Evolutionary conservation across 2,113 vertebrate genomes (phyloP).

Genomic region (Gadus chalcogrammus): DNA sequence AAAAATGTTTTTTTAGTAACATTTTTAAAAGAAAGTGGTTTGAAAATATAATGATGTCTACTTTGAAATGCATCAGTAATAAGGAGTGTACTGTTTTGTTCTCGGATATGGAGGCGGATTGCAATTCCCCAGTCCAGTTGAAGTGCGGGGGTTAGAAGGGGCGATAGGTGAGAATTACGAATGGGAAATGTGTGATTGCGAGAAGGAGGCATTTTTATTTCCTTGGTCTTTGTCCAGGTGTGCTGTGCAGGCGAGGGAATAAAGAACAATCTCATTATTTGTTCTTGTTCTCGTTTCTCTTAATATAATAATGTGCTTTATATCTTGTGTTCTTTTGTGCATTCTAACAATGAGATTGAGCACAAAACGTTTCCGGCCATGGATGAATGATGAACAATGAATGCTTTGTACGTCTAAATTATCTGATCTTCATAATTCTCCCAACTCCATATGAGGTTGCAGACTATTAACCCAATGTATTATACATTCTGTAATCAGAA

Average conservation of each 20-base stretch:
- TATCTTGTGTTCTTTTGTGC: conserved; percentile 3
- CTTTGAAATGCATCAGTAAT: conserved; percentile 89
- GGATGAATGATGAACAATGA: conserved; percentile 14
- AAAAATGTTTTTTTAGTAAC: conserved; percentile 86
- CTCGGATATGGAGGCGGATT: conserved; percentile 62
- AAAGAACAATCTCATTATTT: conserved; percentile 45
- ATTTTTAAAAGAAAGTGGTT: conserved; percentile 85
- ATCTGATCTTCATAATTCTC: conserved; percentile 35
- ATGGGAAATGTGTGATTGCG: conserved; percentile 42
- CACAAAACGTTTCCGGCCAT: too few relatives aligned
- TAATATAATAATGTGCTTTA: conserved; percentile 27
- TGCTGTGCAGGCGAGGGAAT: conserved; percentile 70
- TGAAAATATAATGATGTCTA: conserved; percentile 91
- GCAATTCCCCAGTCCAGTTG: conserved; percentile 59
- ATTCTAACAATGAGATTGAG: not conserved
- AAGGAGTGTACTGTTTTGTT: conserved; percentile 75
- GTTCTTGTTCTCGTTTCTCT: conserved; percentile 47
- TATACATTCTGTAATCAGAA: conserved; percentile 41
- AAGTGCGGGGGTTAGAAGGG: conserved; percentile 41
- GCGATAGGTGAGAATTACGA: conserved; percentile 62
- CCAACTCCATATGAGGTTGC: conserved; percentile 43
- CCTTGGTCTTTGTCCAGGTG: conserved; percentile 64
- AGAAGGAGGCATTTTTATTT: conserved; percentile 21
- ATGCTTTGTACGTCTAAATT: conserved; percentile 20
- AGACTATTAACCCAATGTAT: conserved; percentile 52